phyloP scores from a whole-genome alignment of 2,113 vertebrate genomes.

The Plotosus lineatus region DNA sequence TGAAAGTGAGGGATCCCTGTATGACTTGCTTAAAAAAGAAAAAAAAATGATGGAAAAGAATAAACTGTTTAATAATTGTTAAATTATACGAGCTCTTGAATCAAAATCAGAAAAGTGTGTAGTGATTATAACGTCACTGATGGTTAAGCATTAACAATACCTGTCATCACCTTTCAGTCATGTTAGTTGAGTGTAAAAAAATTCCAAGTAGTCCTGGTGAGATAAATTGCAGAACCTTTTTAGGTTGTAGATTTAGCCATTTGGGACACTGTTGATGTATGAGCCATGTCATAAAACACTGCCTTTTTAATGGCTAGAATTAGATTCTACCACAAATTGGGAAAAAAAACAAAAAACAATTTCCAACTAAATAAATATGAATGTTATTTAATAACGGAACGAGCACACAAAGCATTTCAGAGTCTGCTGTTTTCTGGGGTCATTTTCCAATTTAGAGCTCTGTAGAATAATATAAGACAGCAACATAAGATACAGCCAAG shows the following conservation, averaged over 20 bases:
- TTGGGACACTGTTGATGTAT: neutral
- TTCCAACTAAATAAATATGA: neutral
- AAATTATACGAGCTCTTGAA: no score
- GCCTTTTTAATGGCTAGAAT: neutral
- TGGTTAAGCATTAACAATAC: neutral
- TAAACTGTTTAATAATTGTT: no score
- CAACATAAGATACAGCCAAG: conserved; percentile 16
- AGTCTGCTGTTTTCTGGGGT: neutral
- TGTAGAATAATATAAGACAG: conserved; percentile 22
- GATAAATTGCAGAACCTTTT: neutral
- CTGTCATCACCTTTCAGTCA: neutral
- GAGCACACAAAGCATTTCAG: neutral
- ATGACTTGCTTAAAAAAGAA: neutral
- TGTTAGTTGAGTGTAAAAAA: neutral
- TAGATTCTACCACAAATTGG: neutral
- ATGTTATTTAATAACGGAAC: conserved; percentile 15
- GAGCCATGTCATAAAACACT: neutral
- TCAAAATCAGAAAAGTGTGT: neutral
- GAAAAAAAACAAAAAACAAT: neutral
- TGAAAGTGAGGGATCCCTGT: no score
- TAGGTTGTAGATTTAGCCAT: neutral
- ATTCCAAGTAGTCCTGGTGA: neutral
- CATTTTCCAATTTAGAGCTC: conserved; percentile 22
- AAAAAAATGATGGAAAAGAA: neutral
- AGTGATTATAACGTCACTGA: neutral